Conservation (phyloP, 64 coral and sea anemone genomes). For the Platygyra sinensis region DNA sequence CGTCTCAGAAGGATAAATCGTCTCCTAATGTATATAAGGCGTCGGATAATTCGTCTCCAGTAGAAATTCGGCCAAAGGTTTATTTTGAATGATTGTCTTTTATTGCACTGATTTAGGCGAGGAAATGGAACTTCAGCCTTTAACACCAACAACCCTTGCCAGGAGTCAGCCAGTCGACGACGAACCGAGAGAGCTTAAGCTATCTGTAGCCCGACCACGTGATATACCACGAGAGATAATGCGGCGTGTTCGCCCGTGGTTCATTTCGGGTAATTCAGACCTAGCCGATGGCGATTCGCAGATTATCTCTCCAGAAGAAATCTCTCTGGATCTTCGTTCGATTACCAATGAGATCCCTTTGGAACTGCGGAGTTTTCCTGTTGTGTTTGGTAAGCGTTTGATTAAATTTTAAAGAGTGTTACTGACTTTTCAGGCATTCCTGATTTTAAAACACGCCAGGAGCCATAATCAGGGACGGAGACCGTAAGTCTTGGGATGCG, state of each 20-base stretch:
- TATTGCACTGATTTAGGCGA: constrained; percentile 34
- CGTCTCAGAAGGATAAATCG: too few relatives aligned
- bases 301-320: not conserved
- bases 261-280: not conserved
- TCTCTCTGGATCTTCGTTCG: not conserved
- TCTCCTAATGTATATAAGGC: too few relatives aligned
- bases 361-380: not conserved
- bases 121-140: not conserved
- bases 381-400: not conserved
- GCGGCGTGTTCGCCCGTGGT: not conserved
- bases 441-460: too few relatives aligned
- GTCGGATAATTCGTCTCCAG: too few relatives aligned
- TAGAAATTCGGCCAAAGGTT: too few relatives aligned
- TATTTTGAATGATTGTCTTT: not conserved
- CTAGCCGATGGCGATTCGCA: not conserved
- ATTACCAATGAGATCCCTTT: not conserved
- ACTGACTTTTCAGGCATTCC: too few relatives aligned
- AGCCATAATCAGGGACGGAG: too few relatives aligned
- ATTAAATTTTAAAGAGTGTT: not conserved
- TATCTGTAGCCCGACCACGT: not conserved
- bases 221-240: not conserved
- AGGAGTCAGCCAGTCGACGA: not conserved
- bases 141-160: not conserved
- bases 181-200: not conserved
- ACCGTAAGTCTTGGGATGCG: too few relatives aligned